Conservation (phyloP, 23 tunicate species). For the Corella eumyota region DNA sequence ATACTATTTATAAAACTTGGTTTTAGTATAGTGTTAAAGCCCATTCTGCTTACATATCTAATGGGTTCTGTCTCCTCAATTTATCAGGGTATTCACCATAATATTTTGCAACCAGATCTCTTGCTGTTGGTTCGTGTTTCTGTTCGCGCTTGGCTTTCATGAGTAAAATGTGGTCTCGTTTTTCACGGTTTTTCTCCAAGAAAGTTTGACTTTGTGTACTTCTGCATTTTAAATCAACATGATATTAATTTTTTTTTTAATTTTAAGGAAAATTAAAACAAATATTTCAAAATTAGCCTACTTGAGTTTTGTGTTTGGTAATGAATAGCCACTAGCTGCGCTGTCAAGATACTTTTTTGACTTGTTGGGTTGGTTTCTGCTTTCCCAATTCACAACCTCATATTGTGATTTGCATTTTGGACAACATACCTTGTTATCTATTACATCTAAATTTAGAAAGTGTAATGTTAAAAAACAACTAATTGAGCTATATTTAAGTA, state of each 20-base stretch:
- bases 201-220: slow-evolving; percentile 16
- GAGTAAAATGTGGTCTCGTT: slow-evolving; percentile 34
- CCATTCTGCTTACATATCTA: no score
- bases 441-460: slow-evolving; percentile 15
- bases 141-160: slow-evolving; percentile 43
- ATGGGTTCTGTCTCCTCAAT: slow-evolving; percentile 7
- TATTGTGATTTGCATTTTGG: slow-evolving; percentile 29
- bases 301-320: slow-evolving; percentile 39
- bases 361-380: slow-evolving; percentile 42
- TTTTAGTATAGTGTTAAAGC: no score
- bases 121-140: slow-evolving; percentile 1
- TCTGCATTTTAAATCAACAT: not conserved
- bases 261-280: not conserved
- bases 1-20: no score
- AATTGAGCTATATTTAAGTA: not conserved
- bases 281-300: not conserved
- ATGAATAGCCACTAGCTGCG: slow-evolving; percentile 15
- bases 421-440: slow-evolving; percentile 32
- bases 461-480: not conserved
- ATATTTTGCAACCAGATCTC: slow-evolving; percentile 36
- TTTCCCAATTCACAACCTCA: slow-evolving; percentile 39
- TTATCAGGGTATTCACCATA: slow-evolving; percentile 29
- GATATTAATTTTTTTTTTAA: no score
- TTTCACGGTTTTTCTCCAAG: slow-evolving; percentile 42
- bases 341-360: slow-evolving; percentile 16